phyloP scores from a whole-genome alignment of 30 jellyfish, hydroid and myxozoan genomes.

The Phacellophora camtschatica region DNA sequence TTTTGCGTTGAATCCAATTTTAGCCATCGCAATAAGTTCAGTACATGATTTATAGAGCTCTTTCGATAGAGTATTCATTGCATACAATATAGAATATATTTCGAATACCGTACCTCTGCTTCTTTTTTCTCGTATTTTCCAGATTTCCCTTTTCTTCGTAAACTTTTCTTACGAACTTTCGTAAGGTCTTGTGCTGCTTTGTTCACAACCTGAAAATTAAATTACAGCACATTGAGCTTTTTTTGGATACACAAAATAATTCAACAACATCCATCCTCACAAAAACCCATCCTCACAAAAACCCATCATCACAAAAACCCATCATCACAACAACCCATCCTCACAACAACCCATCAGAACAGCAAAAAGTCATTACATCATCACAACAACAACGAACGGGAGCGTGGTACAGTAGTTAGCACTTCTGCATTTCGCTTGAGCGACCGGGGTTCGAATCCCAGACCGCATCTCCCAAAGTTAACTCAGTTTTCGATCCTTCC shows the following conservation, averaged over 20 bases:
- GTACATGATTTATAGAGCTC: too few relatives aligned
- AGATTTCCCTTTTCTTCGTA: slow-evolving; percentile 56
- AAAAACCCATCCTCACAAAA: neutral
- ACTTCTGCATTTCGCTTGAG: too few relatives aligned
- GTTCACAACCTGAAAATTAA: slow-evolving; percentile 53
- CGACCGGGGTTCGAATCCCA: too few relatives aligned
- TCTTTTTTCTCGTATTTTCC: slow-evolving; percentile 88
- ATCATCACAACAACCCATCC: neutral
- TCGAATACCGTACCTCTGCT: slow-evolving; percentile 83
- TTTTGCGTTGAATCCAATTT: too few relatives aligned
- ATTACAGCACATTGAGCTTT: too few relatives aligned
- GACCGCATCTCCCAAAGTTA: too few relatives aligned
- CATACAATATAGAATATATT: too few relatives aligned
- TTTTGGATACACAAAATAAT: neutral
- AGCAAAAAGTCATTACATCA: neutral
- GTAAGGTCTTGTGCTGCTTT: slow-evolving; percentile 68
- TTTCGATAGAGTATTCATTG: too few relatives aligned
- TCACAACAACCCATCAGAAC: neutral
- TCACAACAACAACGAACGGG: neutral
- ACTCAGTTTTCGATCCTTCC: too few relatives aligned
- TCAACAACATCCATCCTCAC: neutral
- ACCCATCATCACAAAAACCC: neutral
- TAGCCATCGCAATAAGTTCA: too few relatives aligned
- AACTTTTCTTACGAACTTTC: slow-evolving; percentile 81
- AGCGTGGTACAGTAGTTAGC: too few relatives aligned